Conservation (phyloP, 2,888 invertebrate species). For the Strigamia crassipes region DNA sequence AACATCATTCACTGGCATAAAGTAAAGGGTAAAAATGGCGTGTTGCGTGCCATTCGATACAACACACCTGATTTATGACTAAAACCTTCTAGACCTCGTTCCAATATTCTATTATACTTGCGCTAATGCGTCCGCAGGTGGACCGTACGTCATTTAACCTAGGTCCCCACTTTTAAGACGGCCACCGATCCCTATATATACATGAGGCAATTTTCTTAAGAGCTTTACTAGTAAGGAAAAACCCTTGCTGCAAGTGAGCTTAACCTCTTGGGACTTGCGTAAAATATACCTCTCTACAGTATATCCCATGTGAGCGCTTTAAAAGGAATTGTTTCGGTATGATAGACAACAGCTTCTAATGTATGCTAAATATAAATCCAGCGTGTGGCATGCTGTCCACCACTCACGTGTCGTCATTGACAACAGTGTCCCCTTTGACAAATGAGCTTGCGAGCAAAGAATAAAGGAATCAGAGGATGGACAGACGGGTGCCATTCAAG, state of each 20-base stretch:
- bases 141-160: slow-evolving; percentile 36
- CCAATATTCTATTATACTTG: slow-evolving; percentile 38
- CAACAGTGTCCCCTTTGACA: slow-evolving; percentile 44
- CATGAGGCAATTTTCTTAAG: slow-evolving; percentile 42
- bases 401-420: slow-evolving; percentile 42
- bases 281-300: slow-evolving; percentile 4
- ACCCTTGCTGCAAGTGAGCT: slow-evolving; percentile 23
- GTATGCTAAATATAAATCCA: neutral
- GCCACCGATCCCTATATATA: slow-evolving; percentile 38
- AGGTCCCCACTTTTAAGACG: slow-evolving; percentile 38
- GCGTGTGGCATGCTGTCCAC: neutral
- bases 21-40: neutral
- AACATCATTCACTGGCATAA: neutral
- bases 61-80: slow-evolving; percentile 30
- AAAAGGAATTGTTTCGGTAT: slow-evolving; percentile 1
- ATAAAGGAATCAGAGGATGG: slow-evolving; percentile 45
- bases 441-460: slow-evolving; percentile 45
- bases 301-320: neutral
- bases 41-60: slow-evolving; percentile 27
- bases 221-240: slow-evolving; percentile 25
- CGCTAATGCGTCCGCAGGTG: slow-evolving; percentile 37
- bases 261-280: slow-evolving; percentile 20
- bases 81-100: slow-evolving; percentile 37
- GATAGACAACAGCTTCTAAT: slow-evolving; percentile 25
- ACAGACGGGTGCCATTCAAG: slow-evolving; percentile 36